Conservation (phyloP, 2,797 vertebrate genomes). For the Merluccius polli region DNA sequence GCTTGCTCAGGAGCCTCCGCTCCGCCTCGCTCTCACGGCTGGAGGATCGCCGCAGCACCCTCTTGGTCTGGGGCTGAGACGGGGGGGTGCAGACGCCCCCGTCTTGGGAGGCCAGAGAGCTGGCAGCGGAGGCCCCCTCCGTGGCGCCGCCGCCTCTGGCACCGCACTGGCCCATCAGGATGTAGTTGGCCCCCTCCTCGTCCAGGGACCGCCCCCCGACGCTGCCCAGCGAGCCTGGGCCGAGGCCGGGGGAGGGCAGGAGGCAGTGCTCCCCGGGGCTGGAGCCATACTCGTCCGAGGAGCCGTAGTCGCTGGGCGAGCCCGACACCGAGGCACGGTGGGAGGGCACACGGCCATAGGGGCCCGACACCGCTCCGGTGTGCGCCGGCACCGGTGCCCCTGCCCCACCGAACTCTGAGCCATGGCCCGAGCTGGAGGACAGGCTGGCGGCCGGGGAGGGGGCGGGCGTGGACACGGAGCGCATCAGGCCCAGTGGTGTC, state of each 20-base stretch:
- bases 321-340: conserved; percentile 68
- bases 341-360: conserved; percentile 62
- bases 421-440: conserved; percentile 67
- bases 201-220: conserved; percentile 58
- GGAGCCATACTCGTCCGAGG: conserved; percentile 81
- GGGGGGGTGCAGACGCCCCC: conserved; percentile 30
- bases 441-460: conserved; percentile 66
- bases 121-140: conserved; percentile 47
- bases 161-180: conserved; percentile 72
- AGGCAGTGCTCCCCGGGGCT: conserved; percentile 76
- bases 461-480: conserved; percentile 71
- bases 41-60: conserved; percentile 71
- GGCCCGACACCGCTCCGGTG: conserved; percentile 46
- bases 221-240: conserved; percentile 63
- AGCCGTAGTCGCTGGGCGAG: conserved; percentile 79
- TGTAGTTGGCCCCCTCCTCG: conserved; percentile 74
- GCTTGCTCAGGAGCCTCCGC: conserved; percentile 70
- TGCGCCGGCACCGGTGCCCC: conserved; percentile 33
- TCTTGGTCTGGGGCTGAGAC: conserved; percentile 57
- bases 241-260: conserved; percentile 58
- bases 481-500: conserved; percentile 69
- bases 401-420: conserved; percentile 68
- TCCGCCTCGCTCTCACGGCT: conserved; percentile 72
- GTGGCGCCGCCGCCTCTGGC: conserved; percentile 36
- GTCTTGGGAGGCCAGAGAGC: conserved; percentile 45